Percentiles rank a stretch among this genome's conserved stretches.
Conservation (phyloP, 2,113 vertebrate genomes). For the Apteryx mantelli region DNA sequence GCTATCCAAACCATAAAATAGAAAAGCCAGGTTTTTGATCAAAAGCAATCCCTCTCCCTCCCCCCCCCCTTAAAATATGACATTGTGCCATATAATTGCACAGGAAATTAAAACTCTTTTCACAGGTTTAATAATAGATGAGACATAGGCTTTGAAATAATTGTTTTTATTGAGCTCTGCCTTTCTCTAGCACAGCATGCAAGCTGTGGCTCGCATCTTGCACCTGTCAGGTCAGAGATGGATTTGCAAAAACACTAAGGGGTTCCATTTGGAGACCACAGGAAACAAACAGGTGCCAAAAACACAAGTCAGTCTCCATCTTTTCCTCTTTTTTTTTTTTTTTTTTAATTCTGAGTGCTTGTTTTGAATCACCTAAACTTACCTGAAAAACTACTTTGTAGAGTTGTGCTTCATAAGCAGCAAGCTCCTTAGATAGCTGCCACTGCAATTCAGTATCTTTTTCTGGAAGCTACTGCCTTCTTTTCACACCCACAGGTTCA, state of each 20-base stretch:
- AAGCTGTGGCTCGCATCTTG: constrained; percentile 67
- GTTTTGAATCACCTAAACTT: not conserved
- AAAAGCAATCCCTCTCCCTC: constrained; percentile 58
- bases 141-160: constrained; percentile 77
- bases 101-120: constrained; percentile 84
- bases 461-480: not conserved
- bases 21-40: constrained; percentile 66
- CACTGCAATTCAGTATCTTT: not conserved
- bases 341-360: not conserved
- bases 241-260: constrained; percentile 57
- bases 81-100: constrained; percentile 78
- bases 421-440: not conserved
- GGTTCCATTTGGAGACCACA: constrained; percentile 46
- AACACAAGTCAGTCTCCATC: constrained; percentile 7
- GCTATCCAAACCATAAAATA: constrained; percentile 69
- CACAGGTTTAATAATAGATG: constrained; percentile 83
- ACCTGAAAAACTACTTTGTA: not conserved
- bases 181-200: constrained; percentile 51
- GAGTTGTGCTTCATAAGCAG: not conserved
- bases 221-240: constrained; percentile 58
- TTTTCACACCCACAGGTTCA: not conserved
- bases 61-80: constrained; percentile 45
- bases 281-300: constrained; percentile 57
- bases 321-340: not conserved
- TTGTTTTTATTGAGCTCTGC: constrained; percentile 81